A percentile compares a stretch with the other conserved stretches of the same genome.
Evolutionary conservation across 2,797 vertebrate species (phyloP).

Genomic region (Alca torda): DNA sequence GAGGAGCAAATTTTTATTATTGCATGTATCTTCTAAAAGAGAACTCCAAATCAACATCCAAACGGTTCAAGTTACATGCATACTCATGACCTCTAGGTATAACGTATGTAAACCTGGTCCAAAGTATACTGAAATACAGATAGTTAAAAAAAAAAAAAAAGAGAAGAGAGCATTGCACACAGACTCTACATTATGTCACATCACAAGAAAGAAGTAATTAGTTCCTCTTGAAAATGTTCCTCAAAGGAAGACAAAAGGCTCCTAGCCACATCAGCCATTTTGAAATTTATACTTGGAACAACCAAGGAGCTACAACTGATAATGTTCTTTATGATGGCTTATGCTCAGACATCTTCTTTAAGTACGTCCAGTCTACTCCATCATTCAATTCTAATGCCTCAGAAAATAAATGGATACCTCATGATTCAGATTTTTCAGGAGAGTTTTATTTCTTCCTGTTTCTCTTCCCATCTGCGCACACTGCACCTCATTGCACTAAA

Average conservation of each 20-base stretch:
- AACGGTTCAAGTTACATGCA: neutral
- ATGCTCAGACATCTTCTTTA: neutral
- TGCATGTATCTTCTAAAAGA: neutral
- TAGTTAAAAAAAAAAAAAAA: neutral
- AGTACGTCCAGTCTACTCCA: neutral
- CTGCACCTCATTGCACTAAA: neutral
- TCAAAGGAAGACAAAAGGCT: neutral
- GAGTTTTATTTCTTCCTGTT: neutral
- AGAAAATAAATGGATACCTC: neutral
- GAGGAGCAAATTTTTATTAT: neutral
- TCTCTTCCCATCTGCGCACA: neutral
- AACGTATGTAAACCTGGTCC: neutral
- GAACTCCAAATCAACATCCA: neutral
- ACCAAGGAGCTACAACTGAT: neutral
- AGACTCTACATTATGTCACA: neutral
- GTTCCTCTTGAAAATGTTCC: neutral
- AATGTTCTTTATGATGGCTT: neutral
- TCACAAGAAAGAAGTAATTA: neutral
- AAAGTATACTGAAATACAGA: accelerated
- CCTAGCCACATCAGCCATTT: neutral
- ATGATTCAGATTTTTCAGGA: neutral
- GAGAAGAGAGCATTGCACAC: neutral
- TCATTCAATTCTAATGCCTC: neutral
- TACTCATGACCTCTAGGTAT: neutral
- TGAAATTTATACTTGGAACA: neutral